Evolutionary conservation across 2,113 vertebrate genomes (phyloP).

Genomic region (Tachuris rubrigastra): DNA sequence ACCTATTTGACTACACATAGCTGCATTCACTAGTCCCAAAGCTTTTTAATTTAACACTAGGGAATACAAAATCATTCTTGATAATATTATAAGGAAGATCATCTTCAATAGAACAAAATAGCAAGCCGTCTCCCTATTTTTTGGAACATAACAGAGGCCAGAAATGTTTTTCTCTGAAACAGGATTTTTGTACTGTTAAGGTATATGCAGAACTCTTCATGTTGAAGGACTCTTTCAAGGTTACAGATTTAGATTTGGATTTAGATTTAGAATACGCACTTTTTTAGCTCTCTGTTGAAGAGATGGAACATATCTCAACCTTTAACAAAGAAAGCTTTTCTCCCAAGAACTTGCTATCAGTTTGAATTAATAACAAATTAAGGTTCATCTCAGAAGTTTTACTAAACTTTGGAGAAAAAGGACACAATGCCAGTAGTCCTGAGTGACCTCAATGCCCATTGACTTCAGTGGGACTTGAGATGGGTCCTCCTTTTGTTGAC

Average conservation of each 20-base stretch:
- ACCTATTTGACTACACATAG: background rate
- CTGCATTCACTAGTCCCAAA: background rate
- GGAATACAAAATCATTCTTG: background rate
- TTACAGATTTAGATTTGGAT: background rate
- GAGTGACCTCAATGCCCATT: background rate
- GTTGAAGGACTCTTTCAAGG: background rate
- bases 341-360: slow-evolving; percentile 7
- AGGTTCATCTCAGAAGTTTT: slow-evolving; percentile 25
- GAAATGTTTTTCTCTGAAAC: background rate
- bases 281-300: background rate
- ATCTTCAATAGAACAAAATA: background rate
- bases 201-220: background rate
- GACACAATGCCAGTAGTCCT: background rate
- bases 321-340: slow-evolving; percentile 15
- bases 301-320: background rate
- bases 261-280: background rate
- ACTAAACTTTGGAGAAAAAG: background rate
- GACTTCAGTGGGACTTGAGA: background rate
- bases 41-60: background rate
- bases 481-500: background rate
- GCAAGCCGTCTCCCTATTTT: background rate
- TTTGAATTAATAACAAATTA: slow-evolving; percentile 37
- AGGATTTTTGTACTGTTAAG: background rate
- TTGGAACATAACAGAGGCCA: background rate
- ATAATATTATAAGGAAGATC: background rate